Percentiles rank a stretch among this genome's conserved stretches.
These are phyloP conservation scores for Drosophila athabasca DNA, from an alignment of 1,140 invertebrate species.

Conservation along the genomic window DNA sequence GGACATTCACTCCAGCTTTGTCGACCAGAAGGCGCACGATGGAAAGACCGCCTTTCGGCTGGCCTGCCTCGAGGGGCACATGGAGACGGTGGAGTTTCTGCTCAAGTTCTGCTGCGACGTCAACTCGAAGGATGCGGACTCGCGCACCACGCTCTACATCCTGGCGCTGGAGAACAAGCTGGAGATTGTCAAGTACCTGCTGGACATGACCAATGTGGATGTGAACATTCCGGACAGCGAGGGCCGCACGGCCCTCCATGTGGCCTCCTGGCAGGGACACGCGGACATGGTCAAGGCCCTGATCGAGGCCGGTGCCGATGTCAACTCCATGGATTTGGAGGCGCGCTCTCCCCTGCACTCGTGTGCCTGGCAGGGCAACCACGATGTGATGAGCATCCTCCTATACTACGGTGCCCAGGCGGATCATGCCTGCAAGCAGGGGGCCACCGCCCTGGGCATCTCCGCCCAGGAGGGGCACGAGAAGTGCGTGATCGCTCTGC, in stretches of 20 bases:
- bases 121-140: slow-evolving; percentile 95
- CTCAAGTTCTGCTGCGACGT: slow-evolving; percentile 92
- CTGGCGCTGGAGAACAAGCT: slow-evolving; percentile 95
- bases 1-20: slow-evolving; percentile 83
- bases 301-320: slow-evolving; percentile 90
- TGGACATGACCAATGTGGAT: slow-evolving; percentile 91
- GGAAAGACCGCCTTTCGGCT: slow-evolving; percentile 96
- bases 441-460: slow-evolving; percentile 95
- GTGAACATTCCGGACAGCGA: slow-evolving; percentile 95
- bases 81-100: slow-evolving; percentile 91
- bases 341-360: slow-evolving; percentile 95
- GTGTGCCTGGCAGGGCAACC: slow-evolving; percentile 97
- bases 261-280: slow-evolving; percentile 93
- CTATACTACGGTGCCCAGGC: slow-evolving; percentile 91
- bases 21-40: slow-evolving; percentile 96
- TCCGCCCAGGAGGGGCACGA: slow-evolving; percentile 95
- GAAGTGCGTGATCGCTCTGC: slow-evolving; percentile 92
- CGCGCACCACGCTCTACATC: slow-evolving; percentile 95
- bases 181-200: slow-evolving; percentile 92
- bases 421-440: slow-evolving; percentile 96
- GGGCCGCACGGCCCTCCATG: slow-evolving; percentile 95
- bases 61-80: slow-evolving; percentile 86
- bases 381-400: slow-evolving; percentile 91
- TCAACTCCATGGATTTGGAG: slow-evolving; percentile 95
- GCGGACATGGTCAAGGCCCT: slow-evolving; percentile 94